Base-by-base conservation (phyloP, 2,113 vertebrate genomes). In the Copsychus sechellarum region DNA sequence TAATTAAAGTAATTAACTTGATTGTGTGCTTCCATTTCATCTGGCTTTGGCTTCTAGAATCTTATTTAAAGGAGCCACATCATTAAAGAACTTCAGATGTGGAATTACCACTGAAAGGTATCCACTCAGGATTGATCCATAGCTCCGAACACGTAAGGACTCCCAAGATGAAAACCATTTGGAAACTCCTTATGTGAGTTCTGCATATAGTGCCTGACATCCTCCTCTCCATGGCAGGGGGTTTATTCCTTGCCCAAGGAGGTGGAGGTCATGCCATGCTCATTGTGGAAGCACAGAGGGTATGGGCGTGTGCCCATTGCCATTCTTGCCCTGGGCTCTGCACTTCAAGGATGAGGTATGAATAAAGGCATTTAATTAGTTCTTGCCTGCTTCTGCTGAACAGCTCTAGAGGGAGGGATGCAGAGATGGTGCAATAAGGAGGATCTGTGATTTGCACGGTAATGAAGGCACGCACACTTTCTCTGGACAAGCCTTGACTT, bases 331-430 rank as follows among this genome's bases (percentile, higher is more conserved):
- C 51, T 69, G 31, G 79, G 94, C 92, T 47, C 85, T 31, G 90
- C 60, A 28, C 81, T 81, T 60, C 56, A 21, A 88, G 88, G 51
- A n/a, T 93, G 95, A 97, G 87, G 81, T 81, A 92, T 19, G 81
- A 90, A 92, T 65, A 89, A 94, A 95, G 74, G 88, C 95, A 96
- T 97, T 95, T 96, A 94, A 96, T 97, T 95, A 93, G 71, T 82
- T 83, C 83, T 84, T 89, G 90, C 81, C 78, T 94, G 80, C 58
- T 82, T 56, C 90, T 80, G 3, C 70, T 26, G 65, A 88, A 65
- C 78, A 5, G 8, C 83, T 94, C 93, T 40, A 19, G 90, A 94
- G 83, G 86, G 90, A 93, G 83, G 65, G 88, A 84, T 80, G 86
- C 89, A 90, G 66, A 92, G 85, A 82, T 71, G 18, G 73, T 62